These are phyloP conservation scores for Criorhina ranunculi DNA, from an alignment of 2,888 invertebrate genomes.

Conservation along the genomic window DNA sequence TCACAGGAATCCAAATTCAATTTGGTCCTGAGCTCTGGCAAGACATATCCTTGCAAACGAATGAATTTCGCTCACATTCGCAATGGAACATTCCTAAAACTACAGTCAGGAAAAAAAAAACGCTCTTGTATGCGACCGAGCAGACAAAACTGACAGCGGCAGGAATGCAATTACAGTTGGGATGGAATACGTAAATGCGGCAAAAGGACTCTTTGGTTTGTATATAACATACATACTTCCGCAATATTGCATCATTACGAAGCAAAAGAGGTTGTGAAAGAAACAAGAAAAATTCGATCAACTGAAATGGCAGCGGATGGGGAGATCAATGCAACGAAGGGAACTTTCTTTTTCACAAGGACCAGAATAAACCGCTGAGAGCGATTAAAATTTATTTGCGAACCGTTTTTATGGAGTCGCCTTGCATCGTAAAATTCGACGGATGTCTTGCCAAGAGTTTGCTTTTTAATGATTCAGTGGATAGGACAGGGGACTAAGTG, in stretches of 20 bases:
- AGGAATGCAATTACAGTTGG: slow-evolving; percentile 53
- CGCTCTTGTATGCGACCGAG: background rate
- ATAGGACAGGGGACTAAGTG: background rate
- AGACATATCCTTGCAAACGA: slow-evolving; percentile 11
- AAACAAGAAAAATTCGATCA: background rate
- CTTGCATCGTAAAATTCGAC: slow-evolving; percentile 32
- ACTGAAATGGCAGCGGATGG: slow-evolving; percentile 1
- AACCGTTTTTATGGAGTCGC: slow-evolving; percentile 54
- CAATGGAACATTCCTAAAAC: slow-evolving; percentile 16
- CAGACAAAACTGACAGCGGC: slow-evolving; percentile 9
- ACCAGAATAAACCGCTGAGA: slow-evolving; percentile 8
- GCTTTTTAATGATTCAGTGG: slow-evolving; percentile 28
- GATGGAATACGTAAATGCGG: slow-evolving; percentile 39
- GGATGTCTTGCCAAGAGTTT: slow-evolving; percentile 11
- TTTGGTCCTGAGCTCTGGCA: background rate
- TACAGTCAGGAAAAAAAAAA: background rate
- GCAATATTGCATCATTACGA: slow-evolving; percentile 29
- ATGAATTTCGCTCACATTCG: slow-evolving; percentile 14
- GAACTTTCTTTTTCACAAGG: background rate
- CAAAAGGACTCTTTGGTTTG: slow-evolving; percentile 25
- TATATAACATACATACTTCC: background rate
- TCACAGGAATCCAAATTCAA: slow-evolving; percentile 15
- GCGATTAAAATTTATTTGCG: slow-evolving; percentile 61
- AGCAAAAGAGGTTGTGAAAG: background rate
- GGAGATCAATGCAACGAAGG: background rate